phyloP scores from a whole-genome alignment of 2,888 invertebrate genomes.

The Venustoraphidia nigricollis region DNA sequence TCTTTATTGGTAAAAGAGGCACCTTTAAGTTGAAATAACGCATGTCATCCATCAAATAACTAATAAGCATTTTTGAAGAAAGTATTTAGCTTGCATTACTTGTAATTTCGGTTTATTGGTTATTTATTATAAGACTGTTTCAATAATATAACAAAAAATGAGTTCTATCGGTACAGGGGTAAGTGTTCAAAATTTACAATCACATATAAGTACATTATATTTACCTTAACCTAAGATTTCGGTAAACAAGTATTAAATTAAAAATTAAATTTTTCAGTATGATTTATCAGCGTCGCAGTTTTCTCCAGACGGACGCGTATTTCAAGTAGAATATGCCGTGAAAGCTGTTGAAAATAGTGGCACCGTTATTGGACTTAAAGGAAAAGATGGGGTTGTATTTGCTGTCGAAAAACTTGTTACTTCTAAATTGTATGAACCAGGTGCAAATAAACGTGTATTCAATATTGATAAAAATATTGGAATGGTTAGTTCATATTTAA shows the following conservation, averaged over 20 bases:
- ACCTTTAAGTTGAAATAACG: too few species aligned
- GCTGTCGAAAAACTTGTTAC: constrained; percentile 95
- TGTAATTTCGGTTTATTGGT: background rate
- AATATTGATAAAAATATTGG: constrained; percentile 90
- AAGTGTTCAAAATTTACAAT: constrained; percentile 31
- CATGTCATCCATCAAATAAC: too few species aligned
- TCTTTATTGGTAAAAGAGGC: too few species aligned
- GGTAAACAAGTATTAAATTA: background rate
- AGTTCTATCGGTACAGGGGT: constrained; percentile 93
- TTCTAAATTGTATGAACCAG: constrained; percentile 83
- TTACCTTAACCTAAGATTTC: background rate
- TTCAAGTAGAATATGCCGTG: constrained; percentile 98
- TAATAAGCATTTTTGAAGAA: too few species aligned
- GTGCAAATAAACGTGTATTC: constrained; percentile 83
- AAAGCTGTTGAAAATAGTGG: constrained; percentile 98
- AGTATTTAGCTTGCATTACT: too few species aligned
- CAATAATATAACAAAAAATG: constrained; percentile 39
- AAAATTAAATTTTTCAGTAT: constrained; percentile 49
- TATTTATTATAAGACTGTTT: background rate
- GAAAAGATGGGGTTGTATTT: constrained; percentile 92
- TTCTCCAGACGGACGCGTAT: constrained; percentile 97
- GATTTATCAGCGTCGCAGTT: constrained; percentile 99
- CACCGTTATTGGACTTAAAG: constrained; percentile 86
- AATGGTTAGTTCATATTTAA: constrained; percentile 42
- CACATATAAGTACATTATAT: constrained; percentile 6